Evolutionary conservation across 2,797 vertebrate genomes (phyloP).

Genomic region (Zonotrichia albicollis): DNA sequence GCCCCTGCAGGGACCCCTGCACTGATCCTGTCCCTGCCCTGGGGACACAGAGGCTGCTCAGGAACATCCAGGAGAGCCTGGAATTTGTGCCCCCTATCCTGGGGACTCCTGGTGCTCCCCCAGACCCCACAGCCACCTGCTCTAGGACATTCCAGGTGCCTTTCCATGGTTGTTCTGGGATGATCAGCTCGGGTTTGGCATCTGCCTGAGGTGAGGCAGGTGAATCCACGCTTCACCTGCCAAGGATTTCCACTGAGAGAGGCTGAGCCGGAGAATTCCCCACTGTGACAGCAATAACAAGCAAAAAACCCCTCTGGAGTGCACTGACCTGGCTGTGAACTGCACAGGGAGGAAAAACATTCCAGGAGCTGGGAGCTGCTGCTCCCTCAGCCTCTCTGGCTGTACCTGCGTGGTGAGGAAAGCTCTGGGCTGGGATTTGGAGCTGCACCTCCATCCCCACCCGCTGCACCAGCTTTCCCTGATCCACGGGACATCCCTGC

Average conservation of each 20-base stretch:
- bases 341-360: neutral
- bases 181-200: neutral
- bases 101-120: fast-evolving
- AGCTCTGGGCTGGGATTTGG: neutral
- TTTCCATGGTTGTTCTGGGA: neutral
- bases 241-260: neutral
- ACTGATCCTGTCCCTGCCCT: neutral
- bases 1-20: neutral
- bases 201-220: constrained; percentile 17
- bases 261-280: neutral
- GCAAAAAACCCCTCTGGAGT: neutral
- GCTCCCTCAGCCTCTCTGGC: neutral
- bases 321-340: constrained; percentile 33
- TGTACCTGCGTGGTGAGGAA: neutral
- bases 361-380: neutral
- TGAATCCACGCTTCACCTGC: neutral
- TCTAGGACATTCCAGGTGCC: neutral
- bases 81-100: fast-evolving
- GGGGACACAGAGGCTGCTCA: neutral
- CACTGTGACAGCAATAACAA: neutral
- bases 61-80: neutral
- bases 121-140: neutral
- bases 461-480: neutral
- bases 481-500: neutral
- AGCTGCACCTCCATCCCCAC: neutral